Conservation (phyloP, 2,797 vertebrate genomes). For the Thripadectes ignobilis region DNA sequence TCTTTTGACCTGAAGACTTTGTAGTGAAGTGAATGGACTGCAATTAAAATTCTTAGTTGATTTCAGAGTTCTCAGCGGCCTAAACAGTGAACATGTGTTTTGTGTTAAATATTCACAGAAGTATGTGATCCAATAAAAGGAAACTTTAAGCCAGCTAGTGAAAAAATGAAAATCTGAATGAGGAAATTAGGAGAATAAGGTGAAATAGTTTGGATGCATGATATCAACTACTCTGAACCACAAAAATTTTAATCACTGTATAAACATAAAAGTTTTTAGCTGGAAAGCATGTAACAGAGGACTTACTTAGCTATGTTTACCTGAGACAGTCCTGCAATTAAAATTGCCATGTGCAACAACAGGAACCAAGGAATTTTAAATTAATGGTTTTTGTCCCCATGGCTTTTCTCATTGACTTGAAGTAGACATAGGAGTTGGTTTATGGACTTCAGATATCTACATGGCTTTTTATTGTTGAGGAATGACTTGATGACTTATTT, state of each 20-base stretch:
- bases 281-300: slow-evolving; percentile 19
- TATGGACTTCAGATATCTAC: background rate
- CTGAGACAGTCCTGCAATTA: background rate
- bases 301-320: slow-evolving; percentile 35
- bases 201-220: slow-evolving; percentile 21
- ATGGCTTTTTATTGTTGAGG: background rate
- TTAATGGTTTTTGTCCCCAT: background rate
- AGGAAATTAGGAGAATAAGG: slow-evolving; percentile 49
- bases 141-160: slow-evolving; percentile 44
- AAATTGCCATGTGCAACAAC: background rate
- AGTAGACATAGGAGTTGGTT: background rate
- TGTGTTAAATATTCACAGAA: slow-evolving; percentile 47
- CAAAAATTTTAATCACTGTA: slow-evolving; percentile 65
- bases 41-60: slow-evolving; percentile 13
- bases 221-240: slow-evolving; percentile 45
- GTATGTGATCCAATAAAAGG: slow-evolving; percentile 45
- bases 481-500: background rate
- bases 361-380: background rate
- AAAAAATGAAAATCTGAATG: slow-evolving; percentile 38
- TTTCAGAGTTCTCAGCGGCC: slow-evolving; percentile 39
- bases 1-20: background rate
- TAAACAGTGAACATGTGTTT: slow-evolving; percentile 57
- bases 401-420: background rate
- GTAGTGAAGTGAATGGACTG: background rate
- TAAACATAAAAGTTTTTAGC: slow-evolving; percentile 43